Evolutionary conservation across 2,113 vertebrate species (phyloP).

Genomic region (Dasypus novemcinctus): DNA sequence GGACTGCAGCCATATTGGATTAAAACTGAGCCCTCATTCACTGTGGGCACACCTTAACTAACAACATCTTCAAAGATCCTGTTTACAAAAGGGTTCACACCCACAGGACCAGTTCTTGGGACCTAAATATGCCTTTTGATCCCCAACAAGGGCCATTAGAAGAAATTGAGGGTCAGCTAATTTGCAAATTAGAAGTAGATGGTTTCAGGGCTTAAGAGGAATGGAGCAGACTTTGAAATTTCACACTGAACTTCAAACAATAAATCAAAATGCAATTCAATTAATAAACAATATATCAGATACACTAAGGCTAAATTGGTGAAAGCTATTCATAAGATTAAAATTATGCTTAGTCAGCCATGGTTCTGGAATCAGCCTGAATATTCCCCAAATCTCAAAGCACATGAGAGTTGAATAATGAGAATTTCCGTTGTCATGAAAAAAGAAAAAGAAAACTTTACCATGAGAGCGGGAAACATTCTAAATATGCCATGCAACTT

Average conservation of each 20-base stretch:
- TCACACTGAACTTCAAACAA: neutral
- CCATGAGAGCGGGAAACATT: neutral
- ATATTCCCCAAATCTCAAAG: neutral
- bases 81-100: too few species aligned
- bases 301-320: neutral
- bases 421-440: conserved; percentile 11
- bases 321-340: neutral
- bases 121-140: too few species aligned
- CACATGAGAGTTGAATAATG: neutral
- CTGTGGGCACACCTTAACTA: too few species aligned
- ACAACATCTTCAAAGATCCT: too few species aligned
- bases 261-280: neutral
- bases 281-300: neutral
- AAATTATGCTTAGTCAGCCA: neutral
- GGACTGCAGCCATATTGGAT: too few species aligned
- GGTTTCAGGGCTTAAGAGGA: neutral
- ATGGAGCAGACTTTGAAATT: neutral
- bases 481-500: conserved; percentile 18
- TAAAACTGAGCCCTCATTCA: too few species aligned
- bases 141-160: neutral
- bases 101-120: too few species aligned
- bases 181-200: neutral
- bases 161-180: neutral
- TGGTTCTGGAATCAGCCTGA: neutral
- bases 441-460: neutral